Conservation (phyloP, 2,113 vertebrate species). For the Pelvicachromis taeniatus region DNA sequence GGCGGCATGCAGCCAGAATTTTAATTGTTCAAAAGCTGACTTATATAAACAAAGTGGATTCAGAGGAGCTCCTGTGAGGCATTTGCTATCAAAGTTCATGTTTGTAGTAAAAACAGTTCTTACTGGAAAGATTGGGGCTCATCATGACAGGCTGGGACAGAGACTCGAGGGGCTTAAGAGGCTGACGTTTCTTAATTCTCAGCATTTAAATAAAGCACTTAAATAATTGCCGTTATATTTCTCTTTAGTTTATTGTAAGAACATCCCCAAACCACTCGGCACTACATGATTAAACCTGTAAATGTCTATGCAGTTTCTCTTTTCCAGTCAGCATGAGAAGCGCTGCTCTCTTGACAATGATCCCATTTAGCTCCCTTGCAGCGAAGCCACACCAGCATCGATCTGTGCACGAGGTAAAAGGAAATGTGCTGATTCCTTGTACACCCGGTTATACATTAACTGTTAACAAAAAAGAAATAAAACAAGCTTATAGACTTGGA, state of each 20-base stretch:
- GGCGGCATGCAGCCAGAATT: constrained; percentile 55
- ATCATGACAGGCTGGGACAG: not conserved
- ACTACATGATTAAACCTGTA: not conserved
- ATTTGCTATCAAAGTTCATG: constrained; percentile 30
- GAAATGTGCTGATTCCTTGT: constrained; percentile 73
- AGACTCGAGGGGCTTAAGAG: not conserved
- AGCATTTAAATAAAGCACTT: not conserved
- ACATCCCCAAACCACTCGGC: not conserved
- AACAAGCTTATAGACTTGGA: constrained; percentile 59
- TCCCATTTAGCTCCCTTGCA: constrained; percentile 46
- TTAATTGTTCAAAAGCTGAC: constrained; percentile 43
- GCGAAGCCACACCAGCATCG: constrained; percentile 48
- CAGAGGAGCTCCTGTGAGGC: constrained; percentile 4
- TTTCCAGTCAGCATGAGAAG: not conserved
- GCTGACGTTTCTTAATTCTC: not conserved
- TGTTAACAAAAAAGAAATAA: constrained; percentile 63
- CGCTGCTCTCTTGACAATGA: constrained; percentile 57
- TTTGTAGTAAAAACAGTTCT: constrained; percentile 31
- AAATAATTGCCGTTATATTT: not conserved
- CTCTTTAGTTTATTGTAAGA: not conserved
- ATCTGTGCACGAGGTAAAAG: constrained; percentile 57
- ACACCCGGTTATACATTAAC: constrained; percentile 74
- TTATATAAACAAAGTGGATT: constrained; percentile 25
- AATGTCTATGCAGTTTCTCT: not conserved
- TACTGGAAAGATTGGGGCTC: not conserved